Evolutionary conservation across 2,797 vertebrate genomes (phyloP).

Genomic region (Danio tinwini): DNA sequence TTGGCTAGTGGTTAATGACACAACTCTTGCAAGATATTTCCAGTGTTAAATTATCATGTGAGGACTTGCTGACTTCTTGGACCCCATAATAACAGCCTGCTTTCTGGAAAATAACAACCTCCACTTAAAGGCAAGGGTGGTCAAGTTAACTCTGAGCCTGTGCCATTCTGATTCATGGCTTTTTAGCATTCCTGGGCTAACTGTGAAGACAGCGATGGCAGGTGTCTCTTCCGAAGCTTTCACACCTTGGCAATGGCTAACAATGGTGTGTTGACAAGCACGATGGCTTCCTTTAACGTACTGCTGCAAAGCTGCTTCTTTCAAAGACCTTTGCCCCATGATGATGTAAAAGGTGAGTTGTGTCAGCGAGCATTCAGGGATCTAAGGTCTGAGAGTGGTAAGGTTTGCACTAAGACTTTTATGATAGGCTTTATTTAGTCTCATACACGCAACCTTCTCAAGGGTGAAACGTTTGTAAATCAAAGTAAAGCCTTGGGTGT

Average conservation of each 20-base stretch:
- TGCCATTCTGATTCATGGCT: slow-evolving; percentile 69
- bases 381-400: background rate
- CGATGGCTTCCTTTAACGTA: slow-evolving; percentile 77
- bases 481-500: slow-evolving; percentile 27
- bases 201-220: slow-evolving; percentile 76
- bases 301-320: slow-evolving; percentile 76
- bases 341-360: slow-evolving; percentile 65
- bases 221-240: slow-evolving; percentile 82
- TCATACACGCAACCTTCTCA: slow-evolving; percentile 13
- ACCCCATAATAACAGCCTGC: background rate
- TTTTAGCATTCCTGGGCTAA: slow-evolving; percentile 72
- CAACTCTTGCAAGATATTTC: background rate
- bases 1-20: background rate
- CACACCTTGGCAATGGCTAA: slow-evolving; percentile 80
- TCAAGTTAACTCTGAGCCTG: slow-evolving; percentile 19
- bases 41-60: slow-evolving; percentile 8
- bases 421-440: slow-evolving; percentile 15
- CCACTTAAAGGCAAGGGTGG: background rate
- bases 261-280: slow-evolving; percentile 77
- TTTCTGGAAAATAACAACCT: slow-evolving; percentile 26
- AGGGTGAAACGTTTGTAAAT: slow-evolving; percentile 15
- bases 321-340: slow-evolving; percentile 65
- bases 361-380: slow-evolving; percentile 34
- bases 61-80: slow-evolving; percentile 8
- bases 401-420: slow-evolving; percentile 24